These are phyloP conservation scores for Nannoperca australis DNA, from an alignment of 2,797 vertebrate species.

Conservation along the genomic window DNA sequence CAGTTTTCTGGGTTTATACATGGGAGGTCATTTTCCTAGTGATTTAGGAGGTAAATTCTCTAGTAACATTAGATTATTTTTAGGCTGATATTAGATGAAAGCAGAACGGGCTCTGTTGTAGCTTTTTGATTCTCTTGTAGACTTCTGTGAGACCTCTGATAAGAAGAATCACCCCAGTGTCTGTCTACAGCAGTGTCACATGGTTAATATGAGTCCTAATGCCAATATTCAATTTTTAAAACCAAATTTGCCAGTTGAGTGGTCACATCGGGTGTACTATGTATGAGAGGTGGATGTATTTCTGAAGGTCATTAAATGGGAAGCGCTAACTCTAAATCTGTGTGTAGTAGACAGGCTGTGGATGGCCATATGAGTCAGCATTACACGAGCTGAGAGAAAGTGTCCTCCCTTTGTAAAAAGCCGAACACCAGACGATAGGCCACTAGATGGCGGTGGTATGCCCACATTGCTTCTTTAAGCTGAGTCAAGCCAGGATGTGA, in stretches of 20 bases:
- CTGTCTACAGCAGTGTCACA: background rate
- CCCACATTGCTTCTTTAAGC: background rate
- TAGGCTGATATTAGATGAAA: conserved; percentile 25
- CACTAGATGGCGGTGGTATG: conserved; percentile 58
- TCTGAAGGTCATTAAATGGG: background rate
- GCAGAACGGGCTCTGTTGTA: conserved; percentile 8
- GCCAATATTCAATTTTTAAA: background rate
- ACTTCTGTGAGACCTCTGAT: conserved; percentile 2
- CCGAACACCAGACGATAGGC: background rate
- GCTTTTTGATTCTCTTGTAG: background rate
- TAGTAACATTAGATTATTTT: conserved; percentile 18
- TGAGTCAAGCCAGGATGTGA: conserved; percentile 1
- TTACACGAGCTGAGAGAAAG: background rate
- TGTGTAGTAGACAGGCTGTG: background rate
- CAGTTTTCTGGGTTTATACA: conserved; percentile 33
- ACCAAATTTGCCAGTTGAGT: background rate
- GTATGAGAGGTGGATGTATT: background rate
- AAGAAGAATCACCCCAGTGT: background rate
- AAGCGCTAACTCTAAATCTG: background rate
- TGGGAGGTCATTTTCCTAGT: conserved; percentile 18
- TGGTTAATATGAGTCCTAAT: background rate
- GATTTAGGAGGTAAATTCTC: conserved; percentile 42
- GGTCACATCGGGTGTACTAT: background rate
- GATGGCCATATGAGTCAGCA: conserved; percentile 35
- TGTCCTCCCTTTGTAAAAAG: background rate